Conservation (phyloP, 1,140 invertebrate species). For the Drosophila parabipectinata region DNA sequence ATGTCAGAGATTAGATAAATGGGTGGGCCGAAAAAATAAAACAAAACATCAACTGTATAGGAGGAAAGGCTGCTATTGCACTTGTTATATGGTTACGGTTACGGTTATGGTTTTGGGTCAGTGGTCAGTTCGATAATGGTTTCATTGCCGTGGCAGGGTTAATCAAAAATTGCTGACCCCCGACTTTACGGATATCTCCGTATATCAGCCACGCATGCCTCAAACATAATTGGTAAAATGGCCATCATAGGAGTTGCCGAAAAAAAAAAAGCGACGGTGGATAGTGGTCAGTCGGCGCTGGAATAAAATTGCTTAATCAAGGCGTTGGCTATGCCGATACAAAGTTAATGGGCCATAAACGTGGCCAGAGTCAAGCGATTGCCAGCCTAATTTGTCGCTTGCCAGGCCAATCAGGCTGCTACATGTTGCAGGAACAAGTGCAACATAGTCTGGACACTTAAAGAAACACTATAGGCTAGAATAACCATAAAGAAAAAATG, state of each 20-base stretch:
- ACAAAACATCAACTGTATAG: constrained; percentile 7
- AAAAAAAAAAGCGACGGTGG: constrained; percentile 22
- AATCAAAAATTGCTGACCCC: constrained; percentile 78
- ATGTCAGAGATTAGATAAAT: constrained; percentile 71
- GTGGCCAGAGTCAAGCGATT: constrained; percentile 76
- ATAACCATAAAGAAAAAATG: neutral
- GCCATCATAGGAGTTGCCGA: constrained; percentile 62
- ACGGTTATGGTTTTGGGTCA: constrained; percentile 21
- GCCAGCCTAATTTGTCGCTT: constrained; percentile 77
- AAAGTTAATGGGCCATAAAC: constrained; percentile 77
- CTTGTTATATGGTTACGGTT: constrained; percentile 32
- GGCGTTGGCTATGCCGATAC: constrained; percentile 64
- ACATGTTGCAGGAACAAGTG: constrained; percentile 73
- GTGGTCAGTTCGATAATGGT: constrained; percentile 62
- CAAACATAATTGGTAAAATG: constrained; percentile 61
- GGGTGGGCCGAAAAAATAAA: constrained; percentile 55
- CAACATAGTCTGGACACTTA: constrained; percentile 39
- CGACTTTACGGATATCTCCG: constrained; percentile 20
- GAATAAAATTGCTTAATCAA: constrained; percentile 72
- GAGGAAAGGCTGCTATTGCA: constrained; percentile 34
- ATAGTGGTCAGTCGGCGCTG: neutral
- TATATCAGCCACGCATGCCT: constrained; percentile 63
- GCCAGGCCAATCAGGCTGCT: constrained; percentile 69
- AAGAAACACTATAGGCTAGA: neutral
- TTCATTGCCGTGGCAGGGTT: constrained; percentile 67